Conservation (phyloP, 1,140 invertebrate species). For the Atopsyche davidsoni region DNA sequence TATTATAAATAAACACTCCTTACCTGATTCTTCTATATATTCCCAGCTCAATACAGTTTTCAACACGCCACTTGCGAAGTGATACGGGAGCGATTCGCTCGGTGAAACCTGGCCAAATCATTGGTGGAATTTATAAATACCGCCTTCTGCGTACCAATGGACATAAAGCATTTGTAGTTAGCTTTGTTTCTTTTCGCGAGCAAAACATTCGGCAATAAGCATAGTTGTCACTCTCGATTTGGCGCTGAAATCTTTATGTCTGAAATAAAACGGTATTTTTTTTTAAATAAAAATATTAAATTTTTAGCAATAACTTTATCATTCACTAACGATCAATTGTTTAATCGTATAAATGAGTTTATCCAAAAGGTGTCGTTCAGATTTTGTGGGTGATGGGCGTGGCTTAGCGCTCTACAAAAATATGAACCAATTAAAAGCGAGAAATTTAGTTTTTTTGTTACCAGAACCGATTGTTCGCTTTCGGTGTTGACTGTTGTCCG, state of each 20-base stretch:
- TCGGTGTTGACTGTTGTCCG: slow-evolving; percentile 7
- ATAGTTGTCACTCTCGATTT: background rate
- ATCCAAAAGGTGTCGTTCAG: no score
- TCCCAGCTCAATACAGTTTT: slow-evolving; percentile 20
- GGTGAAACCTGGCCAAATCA: slow-evolving; percentile 8
- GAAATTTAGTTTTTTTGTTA: slow-evolving; percentile 16
- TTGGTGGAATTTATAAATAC: slow-evolving; percentile 25
- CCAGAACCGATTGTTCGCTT: slow-evolving; percentile 17
- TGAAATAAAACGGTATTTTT: background rate
- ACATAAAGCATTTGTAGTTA: slow-evolving; percentile 21
- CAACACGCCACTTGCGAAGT: slow-evolving; percentile 18
- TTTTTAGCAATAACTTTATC: background rate
- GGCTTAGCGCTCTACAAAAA: slow-evolving; percentile 8
- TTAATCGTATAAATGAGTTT: no score
- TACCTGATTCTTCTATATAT: slow-evolving; percentile 19
- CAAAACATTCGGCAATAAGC: background rate
- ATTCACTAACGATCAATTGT: no score
- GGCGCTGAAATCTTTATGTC: background rate
- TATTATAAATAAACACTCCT: slow-evolving; percentile 16
- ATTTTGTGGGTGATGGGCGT: slow-evolving; percentile 10
- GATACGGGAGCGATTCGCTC: slow-evolving; percentile 15
- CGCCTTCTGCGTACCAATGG: slow-evolving; percentile 22
- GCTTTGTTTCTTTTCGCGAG: slow-evolving; percentile 17
- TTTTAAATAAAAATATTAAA: background rate
- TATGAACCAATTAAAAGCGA: slow-evolving; percentile 19